phyloP scores from a whole-genome alignment of 1,140 invertebrate genomes.

The Drosophila parabipectinata region DNA sequence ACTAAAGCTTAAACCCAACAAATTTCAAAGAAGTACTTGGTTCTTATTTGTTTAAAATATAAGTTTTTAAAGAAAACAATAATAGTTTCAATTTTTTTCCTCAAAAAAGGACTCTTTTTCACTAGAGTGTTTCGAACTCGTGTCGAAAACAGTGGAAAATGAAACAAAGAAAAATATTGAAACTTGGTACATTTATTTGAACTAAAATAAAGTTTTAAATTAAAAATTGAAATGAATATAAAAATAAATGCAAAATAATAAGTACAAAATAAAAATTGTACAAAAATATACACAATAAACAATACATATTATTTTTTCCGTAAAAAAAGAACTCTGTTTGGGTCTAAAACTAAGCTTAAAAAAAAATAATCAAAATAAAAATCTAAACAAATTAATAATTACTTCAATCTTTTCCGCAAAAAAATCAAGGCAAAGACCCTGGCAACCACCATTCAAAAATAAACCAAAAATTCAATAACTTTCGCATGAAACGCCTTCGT shows the following conservation, averaged over 20 bases:
- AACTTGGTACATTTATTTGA: too few species aligned
- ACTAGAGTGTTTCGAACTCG: too few species aligned
- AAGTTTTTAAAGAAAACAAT: not conserved
- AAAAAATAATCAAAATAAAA: not conserved
- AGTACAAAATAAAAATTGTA: too few species aligned
- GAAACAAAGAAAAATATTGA: too few species aligned
- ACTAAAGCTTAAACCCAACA: not conserved
- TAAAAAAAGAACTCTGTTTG: too few species aligned
- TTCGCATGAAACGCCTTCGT: conserved; percentile 39
- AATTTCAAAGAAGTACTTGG: not conserved
- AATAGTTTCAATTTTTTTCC: conserved; percentile 33
- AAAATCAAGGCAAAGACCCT: conserved; percentile 36
- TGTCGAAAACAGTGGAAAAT: too few species aligned
- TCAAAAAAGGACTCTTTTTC: conserved; percentile 5
- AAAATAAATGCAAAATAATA: too few species aligned
- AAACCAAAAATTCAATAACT: conserved; percentile 25
- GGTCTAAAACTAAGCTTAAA: too few species aligned
- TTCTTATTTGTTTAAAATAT: not conserved
- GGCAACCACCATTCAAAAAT: conserved; percentile 5
- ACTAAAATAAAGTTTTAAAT: too few species aligned
- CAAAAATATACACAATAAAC: too few species aligned
- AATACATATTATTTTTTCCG: too few species aligned
- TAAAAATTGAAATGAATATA: too few species aligned
- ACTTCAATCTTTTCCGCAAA: conserved; percentile 43
- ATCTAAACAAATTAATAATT: not conserved